Evolutionary conservation across 2,113 vertebrate genomes (phyloP), one percentile per base, ranked within the genome.

Genomic region (Athene cunicularia): DNA sequence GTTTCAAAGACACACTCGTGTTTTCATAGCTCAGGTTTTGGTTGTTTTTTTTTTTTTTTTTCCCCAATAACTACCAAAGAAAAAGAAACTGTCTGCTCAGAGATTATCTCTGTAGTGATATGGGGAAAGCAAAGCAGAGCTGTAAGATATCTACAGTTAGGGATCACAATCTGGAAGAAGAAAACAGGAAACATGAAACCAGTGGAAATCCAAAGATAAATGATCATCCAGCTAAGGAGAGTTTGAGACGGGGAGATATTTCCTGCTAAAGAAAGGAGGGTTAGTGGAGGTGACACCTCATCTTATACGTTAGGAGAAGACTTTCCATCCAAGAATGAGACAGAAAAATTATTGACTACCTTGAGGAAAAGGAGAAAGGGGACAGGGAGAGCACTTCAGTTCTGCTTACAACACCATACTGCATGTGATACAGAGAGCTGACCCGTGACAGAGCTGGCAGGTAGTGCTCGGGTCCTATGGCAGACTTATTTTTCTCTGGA

Each of bases 101-200:
- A 96, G 97, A 97, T 96, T 97, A 95, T 96, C 94, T 97, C 86
- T 93, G 79, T 81, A 94, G 73, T 76, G 91, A 91, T 95, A 95
- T 87, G 91, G 95, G 95, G 89, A 93, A 96, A 95, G 93, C 93
- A 96, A 95, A 95, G 97, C 95, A 95, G 91, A 96, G 77, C 91
- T 91, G 87, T 91, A 97, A 94, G 94, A 95, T 91, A 97, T 96
- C 89, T 94, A 27, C 86, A 89, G 90, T 82, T 90, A 91, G 77
- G 96, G 94, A 95, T 96, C 94, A 88, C 14, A 91, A 23, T 95
- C 94, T 96, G 93, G 91, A 97, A 97, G 87, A 59, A 96, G 91
- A 97, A 97, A 95, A 97, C 93, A 97, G 91, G 95, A 97, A 96
- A 96, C 66, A 85, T 95, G 91, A 95, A 93, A 82, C 77, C 86